Conservation (phyloP, 2,113 vertebrate genomes). For the Desmodus rotundus region DNA sequence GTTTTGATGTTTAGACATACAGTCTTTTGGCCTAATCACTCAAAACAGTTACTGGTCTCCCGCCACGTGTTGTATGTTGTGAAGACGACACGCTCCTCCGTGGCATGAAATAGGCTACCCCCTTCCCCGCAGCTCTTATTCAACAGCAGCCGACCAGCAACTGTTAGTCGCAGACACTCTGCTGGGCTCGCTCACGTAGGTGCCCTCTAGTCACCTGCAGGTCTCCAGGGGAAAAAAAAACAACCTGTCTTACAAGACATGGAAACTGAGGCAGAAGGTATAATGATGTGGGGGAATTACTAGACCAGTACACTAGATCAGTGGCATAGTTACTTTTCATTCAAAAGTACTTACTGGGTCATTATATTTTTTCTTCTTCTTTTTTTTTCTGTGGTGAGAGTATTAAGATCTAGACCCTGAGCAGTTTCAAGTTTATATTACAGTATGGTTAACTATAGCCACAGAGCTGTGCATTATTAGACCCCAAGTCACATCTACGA, state of each 20-base stretch:
- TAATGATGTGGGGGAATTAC: neutral
- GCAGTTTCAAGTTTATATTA: neutral
- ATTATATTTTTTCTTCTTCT: neutral
- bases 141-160: neutral
- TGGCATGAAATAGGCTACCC: neutral
- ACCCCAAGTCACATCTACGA: neutral
- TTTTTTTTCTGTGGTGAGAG: neutral
- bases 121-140: neutral
- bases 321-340: neutral
- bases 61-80: rapidly evolving
- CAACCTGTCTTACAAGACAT: neutral
- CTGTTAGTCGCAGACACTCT: neutral
- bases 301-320: neutral
- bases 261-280: neutral
- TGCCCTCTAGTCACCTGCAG: neutral
- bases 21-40: neutral
- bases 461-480: neutral
- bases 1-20: neutral
- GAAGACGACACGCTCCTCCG: neutral
- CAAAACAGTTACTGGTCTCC: neutral
- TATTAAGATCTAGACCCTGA: neutral
- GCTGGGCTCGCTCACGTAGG: neutral
- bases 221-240: neutral
- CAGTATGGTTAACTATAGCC: neutral
- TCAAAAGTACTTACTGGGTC: neutral